Evolutionary conservation across 2,797 vertebrate genomes (phyloP).

Genomic region (Pantherophis vulpinus): DNA sequence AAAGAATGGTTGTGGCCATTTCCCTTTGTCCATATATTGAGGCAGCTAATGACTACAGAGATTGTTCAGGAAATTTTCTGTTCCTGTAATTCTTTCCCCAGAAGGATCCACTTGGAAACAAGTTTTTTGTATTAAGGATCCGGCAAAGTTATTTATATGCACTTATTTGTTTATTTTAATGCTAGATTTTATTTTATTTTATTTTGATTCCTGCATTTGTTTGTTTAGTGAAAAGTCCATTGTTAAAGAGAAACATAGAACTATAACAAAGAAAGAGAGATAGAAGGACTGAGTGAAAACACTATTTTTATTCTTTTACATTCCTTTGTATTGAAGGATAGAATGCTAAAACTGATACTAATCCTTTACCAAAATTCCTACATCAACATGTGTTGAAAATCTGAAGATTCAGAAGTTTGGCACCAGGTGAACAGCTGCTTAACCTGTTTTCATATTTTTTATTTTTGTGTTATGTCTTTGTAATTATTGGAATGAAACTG

Average conservation of each 20-base stretch:
- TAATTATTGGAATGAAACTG: not conserved
- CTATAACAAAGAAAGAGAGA: not conserved
- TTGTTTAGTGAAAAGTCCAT: not conserved
- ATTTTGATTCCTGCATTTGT: not conserved
- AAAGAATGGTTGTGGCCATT: not conserved
- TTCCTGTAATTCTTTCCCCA: not conserved
- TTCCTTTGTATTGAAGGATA: slow-evolving; percentile 62
- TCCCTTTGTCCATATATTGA: not conserved
- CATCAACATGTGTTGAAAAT: slow-evolving; percentile 51
- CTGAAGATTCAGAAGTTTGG: slow-evolving; percentile 30
- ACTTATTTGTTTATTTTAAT: not conserved
- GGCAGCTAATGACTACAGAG: not conserved
- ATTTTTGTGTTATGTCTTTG: not conserved
- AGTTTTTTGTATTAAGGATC: not conserved
- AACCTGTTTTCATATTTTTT: slow-evolving; percentile 17
- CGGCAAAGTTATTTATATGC: not conserved
- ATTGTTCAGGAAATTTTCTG: not conserved
- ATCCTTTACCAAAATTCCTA: slow-evolving; percentile 66
- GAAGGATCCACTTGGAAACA: not conserved
- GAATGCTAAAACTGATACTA: slow-evolving; percentile 67
- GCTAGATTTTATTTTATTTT: not conserved
- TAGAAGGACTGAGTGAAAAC: slow-evolving; percentile 58
- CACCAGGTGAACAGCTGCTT: slow-evolving; percentile 26
- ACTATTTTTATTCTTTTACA: slow-evolving; percentile 69
- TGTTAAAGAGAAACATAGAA: not conserved